Evolutionary conservation across 1,140 invertebrate species (phyloP).

Genomic region (Solen grandis): DNA sequence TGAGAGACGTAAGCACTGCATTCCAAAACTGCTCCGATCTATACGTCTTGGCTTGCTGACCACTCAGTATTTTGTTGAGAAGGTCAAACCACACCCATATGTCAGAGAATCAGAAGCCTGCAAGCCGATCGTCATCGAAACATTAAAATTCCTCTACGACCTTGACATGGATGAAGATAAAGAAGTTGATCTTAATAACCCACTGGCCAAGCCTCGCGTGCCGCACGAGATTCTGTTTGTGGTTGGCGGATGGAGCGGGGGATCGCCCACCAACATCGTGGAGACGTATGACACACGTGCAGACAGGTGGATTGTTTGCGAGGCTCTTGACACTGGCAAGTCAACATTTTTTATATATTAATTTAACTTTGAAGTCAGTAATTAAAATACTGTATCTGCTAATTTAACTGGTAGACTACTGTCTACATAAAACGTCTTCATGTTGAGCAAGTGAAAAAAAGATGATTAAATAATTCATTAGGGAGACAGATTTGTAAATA

Average conservation of each 20-base stretch:
- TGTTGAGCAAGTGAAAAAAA: too few relatives aligned
- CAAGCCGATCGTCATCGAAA: slow-evolving; percentile 88
- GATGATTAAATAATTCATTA: too few relatives aligned
- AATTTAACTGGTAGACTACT: too few relatives aligned
- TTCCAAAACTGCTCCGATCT: slow-evolving; percentile 88
- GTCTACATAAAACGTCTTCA: too few relatives aligned
- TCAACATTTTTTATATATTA: too few relatives aligned
- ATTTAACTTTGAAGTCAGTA: not conserved
- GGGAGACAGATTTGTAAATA: too few relatives aligned
- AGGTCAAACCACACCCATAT: slow-evolving; percentile 84
- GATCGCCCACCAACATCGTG: slow-evolving; percentile 87
- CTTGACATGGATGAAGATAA: slow-evolving; percentile 84
- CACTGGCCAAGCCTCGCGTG: slow-evolving; percentile 71
- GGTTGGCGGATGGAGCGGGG: slow-evolving; percentile 89
- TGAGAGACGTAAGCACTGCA: slow-evolving; percentile 91
- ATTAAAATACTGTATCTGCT: not conserved
- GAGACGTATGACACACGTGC: slow-evolving; percentile 90
- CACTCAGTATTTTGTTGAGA: slow-evolving; percentile 89
- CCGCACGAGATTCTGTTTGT: slow-evolving; percentile 82
- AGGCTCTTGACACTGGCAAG: slow-evolving; percentile 66
- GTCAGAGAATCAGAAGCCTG: slow-evolving; percentile 86
- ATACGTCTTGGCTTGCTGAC: slow-evolving; percentile 90
- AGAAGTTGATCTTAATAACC: slow-evolving; percentile 70
- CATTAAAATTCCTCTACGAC: slow-evolving; percentile 88
- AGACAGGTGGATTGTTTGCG: slow-evolving; percentile 85